Percentiles rank a stretch among this genome's conserved stretches.
Conservation (phyloP, 2,888 invertebrate species). For the Amiota mariae region DNA sequence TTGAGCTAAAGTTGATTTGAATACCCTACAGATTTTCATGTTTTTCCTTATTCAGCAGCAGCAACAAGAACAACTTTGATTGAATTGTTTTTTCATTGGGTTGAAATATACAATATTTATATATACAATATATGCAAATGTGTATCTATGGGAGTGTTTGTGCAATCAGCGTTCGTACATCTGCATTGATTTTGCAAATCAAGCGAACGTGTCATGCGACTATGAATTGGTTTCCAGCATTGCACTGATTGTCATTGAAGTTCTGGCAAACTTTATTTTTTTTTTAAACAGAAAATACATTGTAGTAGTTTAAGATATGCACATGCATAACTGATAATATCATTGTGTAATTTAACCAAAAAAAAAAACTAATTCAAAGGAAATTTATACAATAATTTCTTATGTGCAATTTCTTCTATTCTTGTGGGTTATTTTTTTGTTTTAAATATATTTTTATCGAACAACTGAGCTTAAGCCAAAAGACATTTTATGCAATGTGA, state of each 20-base stretch:
- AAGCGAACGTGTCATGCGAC: neutral
- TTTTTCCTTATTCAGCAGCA: neutral
- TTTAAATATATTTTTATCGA: too few relatives aligned
- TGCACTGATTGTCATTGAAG: too few relatives aligned
- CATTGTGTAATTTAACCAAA: too few relatives aligned
- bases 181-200: neutral
- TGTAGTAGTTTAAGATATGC: too few relatives aligned
- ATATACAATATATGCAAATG: neutral
- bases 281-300: too few relatives aligned
- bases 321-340: too few relatives aligned
- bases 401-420: neutral
- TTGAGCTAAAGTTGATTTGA: neutral
- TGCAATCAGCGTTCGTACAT: conserved; percentile 9
- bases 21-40: conserved; percentile 5
- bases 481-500: conserved; percentile 28
- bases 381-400: too few relatives aligned
- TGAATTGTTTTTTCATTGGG: conserved; percentile 40
- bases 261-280: too few relatives aligned
- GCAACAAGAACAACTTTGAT: conserved; percentile 27
- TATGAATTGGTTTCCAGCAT: too few relatives aligned
- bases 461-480: conserved; percentile 23
- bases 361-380: too few relatives aligned
- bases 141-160: conserved; percentile 25
- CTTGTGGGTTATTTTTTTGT: conserved; percentile 18
- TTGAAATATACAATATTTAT: too few relatives aligned